Percentiles rank a stretch among this genome's conserved stretches.
phyloP scores from a whole-genome alignment of 2,797 vertebrate species.

The Arrhamphus sclerolepis region DNA sequence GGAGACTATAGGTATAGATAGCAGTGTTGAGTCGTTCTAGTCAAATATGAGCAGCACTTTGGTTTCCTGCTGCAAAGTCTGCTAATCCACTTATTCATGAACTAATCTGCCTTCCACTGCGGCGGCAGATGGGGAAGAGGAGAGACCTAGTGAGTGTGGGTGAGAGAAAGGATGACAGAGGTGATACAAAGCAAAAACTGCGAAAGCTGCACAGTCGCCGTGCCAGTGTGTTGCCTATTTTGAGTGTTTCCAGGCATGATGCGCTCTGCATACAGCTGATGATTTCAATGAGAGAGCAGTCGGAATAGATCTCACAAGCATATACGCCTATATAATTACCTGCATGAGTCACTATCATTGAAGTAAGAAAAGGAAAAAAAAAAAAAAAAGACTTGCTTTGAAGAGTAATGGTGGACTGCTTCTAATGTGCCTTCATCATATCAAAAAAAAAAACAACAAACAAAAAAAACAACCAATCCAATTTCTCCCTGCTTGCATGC shows the following conservation, averaged over 20 bases:
- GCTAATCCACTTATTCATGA: slow-evolving; percentile 88
- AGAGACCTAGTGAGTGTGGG: slow-evolving; percentile 64
- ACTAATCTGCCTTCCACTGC: slow-evolving; percentile 84
- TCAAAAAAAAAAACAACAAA: too few relatives aligned
- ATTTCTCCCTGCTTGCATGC: too few relatives aligned
- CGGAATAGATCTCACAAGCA: slow-evolving; percentile 25
- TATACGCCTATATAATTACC: slow-evolving; percentile 21
- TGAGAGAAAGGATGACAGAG: slow-evolving; percentile 60
- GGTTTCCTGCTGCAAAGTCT: slow-evolving; percentile 85
- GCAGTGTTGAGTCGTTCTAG: slow-evolving; percentile 76
- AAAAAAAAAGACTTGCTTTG: too few relatives aligned
- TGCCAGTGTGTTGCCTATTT: slow-evolving; percentile 56
- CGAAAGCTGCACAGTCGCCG: slow-evolving; percentile 48
- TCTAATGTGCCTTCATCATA: too few relatives aligned
- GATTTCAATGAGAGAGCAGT: slow-evolving; percentile 42
- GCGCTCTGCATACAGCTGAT: slow-evolving; percentile 36
- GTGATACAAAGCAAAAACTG: slow-evolving; percentile 46
- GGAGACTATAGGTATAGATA: slow-evolving; percentile 84
- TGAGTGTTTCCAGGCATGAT: slow-evolving; percentile 59
- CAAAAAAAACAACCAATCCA: too few relatives aligned
- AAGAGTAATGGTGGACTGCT: too few relatives aligned
- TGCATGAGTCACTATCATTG: slow-evolving; percentile 30
- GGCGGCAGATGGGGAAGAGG: slow-evolving; percentile 72
- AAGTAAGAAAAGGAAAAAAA: slow-evolving; percentile 18
- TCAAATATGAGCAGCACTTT: slow-evolving; percentile 85